These are phyloP conservation scores for Thunnus thynnus DNA, from an alignment of 2,113 vertebrate genomes.

Conservation along the genomic window DNA sequence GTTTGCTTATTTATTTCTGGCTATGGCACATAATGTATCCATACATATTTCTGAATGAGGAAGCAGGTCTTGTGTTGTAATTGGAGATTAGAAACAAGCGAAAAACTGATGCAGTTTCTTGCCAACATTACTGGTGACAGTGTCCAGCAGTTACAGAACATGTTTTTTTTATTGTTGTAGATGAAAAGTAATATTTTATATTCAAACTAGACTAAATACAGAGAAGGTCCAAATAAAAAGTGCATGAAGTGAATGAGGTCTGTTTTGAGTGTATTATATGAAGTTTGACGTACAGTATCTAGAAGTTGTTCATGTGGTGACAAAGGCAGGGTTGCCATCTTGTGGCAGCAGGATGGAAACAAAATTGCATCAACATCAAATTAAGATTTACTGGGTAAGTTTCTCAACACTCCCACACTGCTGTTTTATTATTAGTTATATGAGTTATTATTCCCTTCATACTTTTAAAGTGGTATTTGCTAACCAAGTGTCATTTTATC, in stretches of 20 bases:
- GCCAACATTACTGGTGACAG: background rate
- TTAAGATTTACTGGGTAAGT: background rate
- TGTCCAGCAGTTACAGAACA: background rate
- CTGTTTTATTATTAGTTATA: too few relatives aligned
- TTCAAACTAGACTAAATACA: background rate
- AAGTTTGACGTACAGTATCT: background rate
- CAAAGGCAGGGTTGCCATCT: conserved; percentile 61
- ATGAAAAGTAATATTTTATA: background rate
- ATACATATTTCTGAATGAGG: background rate
- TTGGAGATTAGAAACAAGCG: background rate
- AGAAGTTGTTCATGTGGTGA: background rate
- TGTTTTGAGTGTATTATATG: background rate
- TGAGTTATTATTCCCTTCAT: background rate
- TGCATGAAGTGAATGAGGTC: background rate
- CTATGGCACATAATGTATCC: background rate
- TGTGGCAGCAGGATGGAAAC: conserved; percentile 52
- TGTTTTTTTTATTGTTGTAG: too few relatives aligned
- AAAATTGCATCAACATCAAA: background rate
- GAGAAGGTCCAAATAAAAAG: background rate
- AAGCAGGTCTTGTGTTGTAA: background rate
- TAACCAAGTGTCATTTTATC: background rate
- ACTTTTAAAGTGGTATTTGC: background rate
- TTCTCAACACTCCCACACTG: background rate
- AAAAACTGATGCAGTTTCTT: background rate
- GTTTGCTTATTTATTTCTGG: background rate